Evolutionary conservation across 2,888 invertebrate species (phyloP).

Genomic region (Xestoiulus laeticollis): DNA sequence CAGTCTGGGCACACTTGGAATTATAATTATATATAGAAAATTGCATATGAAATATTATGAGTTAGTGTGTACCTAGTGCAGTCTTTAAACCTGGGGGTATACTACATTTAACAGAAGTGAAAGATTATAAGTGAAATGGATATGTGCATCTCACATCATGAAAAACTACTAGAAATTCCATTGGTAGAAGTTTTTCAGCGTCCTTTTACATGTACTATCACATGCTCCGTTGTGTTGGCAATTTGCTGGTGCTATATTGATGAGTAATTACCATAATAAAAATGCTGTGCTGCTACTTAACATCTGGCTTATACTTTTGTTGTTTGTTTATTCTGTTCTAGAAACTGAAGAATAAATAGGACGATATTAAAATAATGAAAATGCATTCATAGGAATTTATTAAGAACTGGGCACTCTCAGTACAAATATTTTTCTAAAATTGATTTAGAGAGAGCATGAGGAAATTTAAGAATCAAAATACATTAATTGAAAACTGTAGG

Average conservation of each 20-base stretch:
- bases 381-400: no score
- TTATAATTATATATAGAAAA: background rate
- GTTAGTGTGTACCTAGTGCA: background rate
- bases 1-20: background rate
- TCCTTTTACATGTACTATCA: slow-evolving; percentile 12
- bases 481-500: no score
- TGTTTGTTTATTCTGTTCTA: background rate
- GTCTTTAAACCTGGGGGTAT: background rate
- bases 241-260: slow-evolving; percentile 28
- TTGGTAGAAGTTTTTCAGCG: background rate
- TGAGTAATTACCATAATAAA: slow-evolving; percentile 30
- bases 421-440: no score
- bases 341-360: background rate
- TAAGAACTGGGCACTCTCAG: no score
- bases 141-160: background rate
- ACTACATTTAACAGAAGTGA: background rate
- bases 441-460: no score
- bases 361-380: no score
- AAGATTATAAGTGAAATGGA: background rate
- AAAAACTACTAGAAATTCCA: slow-evolving; percentile 1
- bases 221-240: slow-evolving; percentile 15
- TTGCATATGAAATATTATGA: background rate
- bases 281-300: slow-evolving; percentile 11
- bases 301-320: background rate
- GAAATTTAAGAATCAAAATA: no score